Conservation (phyloP, 2,888 invertebrate species). For the Stramonita haemastoma region DNA sequence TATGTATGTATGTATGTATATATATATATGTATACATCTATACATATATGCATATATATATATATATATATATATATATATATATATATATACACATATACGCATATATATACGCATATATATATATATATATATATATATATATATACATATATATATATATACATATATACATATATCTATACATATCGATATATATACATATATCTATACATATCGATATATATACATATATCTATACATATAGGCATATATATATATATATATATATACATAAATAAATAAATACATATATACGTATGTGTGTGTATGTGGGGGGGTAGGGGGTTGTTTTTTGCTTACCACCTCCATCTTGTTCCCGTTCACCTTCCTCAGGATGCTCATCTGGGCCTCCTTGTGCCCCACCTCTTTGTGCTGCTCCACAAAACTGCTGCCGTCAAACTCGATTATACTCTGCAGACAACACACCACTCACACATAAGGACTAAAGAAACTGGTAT, state of each 20-base stretch:
- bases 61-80: not conserved
- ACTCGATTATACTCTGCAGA: slow-evolving; percentile 32
- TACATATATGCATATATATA: not conserved
- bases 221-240: not conserved
- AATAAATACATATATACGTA: not conserved
- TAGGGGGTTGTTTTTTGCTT: not conserved
- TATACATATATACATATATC: not conserved
- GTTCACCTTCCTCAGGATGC: slow-evolving; percentile 31
- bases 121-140: not conserved
- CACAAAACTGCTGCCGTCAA: slow-evolving; percentile 31
- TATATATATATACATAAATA: not conserved
- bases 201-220: not conserved
- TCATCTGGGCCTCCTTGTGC: slow-evolving; percentile 36
- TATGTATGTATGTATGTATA: not conserved
- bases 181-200: not conserved
- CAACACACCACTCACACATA: not conserved
- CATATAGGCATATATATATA: not conserved
- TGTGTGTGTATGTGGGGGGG: not conserved
- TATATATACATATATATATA: not conserved
- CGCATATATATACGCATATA: not conserved
- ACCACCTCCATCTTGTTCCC: slow-evolving; percentile 40
- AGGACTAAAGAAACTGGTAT: not conserved
- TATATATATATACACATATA: not conserved
- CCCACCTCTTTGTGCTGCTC: slow-evolving; percentile 40
- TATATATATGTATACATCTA: not conserved